Evolutionary conservation across 1,140 invertebrate species (phyloP), one percentile per base, ranked within the genome.

Genomic region (Bombus soroeensis): DNA sequence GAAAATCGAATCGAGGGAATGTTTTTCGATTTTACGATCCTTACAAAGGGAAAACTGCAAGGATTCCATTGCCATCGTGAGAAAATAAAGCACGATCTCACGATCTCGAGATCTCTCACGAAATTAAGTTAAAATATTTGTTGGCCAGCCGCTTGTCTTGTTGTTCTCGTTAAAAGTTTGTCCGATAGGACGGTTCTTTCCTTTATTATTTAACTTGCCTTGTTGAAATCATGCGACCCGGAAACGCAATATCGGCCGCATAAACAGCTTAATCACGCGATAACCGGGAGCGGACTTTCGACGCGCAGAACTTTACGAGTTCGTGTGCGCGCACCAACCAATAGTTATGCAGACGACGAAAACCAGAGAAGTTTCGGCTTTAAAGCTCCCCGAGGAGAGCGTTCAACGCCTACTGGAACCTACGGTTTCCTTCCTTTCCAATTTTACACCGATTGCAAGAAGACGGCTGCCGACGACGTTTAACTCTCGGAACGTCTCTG

Each of bases 121-220:
- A 71, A 79, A 82, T 81, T 68, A 68, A 70, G 62, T 62, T 73
- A 39, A 57, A 9, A 28, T 28, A 70, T 71, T 79, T 59, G 9
- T n/a, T 15, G n/a, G 10, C 28, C 22, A 32, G 0, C 37, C 79
- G 28, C 39, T 41, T 64, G 75, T 83, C 75, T 70, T 47, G 74
- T 28, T 53, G 74, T 85, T 83, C 78, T 89, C 74, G 53, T 87
- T 87, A 87, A 90, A 87, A 85, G 41, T 89, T 90, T 85, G 5
- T 13, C 28, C 43, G 75, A 47, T 43, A 77, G 37, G 53, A n/a
- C 76, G 32, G 53, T 59, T 76, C 75, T 76, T 81, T 79, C 43
- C 28, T 53, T 87, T 88, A 85, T 90, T 89, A 72, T 90, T 87
- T 70, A 86, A 88, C 82, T 89, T 88, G 74, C 34, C 77, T 90